Evolutionary conservation across 2,113 vertebrate species (phyloP), one percentile per base, ranked within the genome.

Genomic region (Psilopogon haemacephalus): DNA sequence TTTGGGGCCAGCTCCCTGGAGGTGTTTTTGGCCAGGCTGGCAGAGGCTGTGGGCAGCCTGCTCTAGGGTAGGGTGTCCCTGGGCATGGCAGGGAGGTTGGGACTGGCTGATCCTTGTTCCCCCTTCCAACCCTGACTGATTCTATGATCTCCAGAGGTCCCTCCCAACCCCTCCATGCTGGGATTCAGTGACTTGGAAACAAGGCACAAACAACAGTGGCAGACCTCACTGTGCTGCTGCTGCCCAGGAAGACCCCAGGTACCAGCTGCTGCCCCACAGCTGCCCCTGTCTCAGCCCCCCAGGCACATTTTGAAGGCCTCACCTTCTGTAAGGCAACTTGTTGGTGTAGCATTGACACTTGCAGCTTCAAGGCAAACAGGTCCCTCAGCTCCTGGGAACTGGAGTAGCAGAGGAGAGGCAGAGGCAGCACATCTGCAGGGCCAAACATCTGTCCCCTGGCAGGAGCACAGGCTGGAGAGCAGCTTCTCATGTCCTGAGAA

Each of bases 301-400:
- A 15, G 21, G 86, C 38, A 37, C 37, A 2, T 42, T 52, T 35
- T n/a, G 16, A 17, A 73, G 84, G 56, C 68, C 78, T 83, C 88
- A 98, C 99, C 98, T 98, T 98, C 46, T 99, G 98, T 8, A 99
- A 96, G 79, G 97, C 78, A n/a, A 98, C 75, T 95, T 98, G 98
- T 95, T 99, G 98, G 38, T 97, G 95, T 72, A 99, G 95, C 96
- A 98, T 95, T 10, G 95, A 95, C 70, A 99, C 97, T 17, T 59
- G 97, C 59, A 98, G 97, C 86, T 98, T 98, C 87, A 98, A 97
- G 63, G 70, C 83, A 19, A 98, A 98, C 90, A 99, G 86, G 33
- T 98, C 95, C 28, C 94, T 95, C 52, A 99, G 97, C 91, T 99
- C 99, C 54, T 89, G 71, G 73, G 97, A 82, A 20, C 97, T 97